Evolutionary conservation across 2,888 invertebrate species (phyloP).

Genomic region (Heteromyza rotundicornis): DNA sequence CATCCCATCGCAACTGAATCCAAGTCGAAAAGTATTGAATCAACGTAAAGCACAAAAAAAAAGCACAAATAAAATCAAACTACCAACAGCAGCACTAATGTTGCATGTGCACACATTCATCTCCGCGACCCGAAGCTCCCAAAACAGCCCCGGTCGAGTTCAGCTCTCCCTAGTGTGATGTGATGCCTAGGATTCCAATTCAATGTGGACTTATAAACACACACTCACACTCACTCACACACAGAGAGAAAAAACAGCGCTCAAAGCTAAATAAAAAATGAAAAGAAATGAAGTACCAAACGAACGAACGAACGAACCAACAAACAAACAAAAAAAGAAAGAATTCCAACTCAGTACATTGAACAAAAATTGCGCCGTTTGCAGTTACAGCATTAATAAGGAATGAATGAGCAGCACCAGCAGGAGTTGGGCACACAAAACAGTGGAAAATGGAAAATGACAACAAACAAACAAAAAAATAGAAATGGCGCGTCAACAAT

Average conservation of each 20-base stretch:
- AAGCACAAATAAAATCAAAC: not conserved
- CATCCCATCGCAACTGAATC: not conserved
- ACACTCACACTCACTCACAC: not conserved
- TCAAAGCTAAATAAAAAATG: too few relatives aligned
- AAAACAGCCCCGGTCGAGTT: too few relatives aligned
- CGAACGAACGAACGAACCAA: not conserved
- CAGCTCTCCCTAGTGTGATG: too few relatives aligned
- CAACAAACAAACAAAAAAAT: not conserved
- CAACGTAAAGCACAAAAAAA: not conserved
- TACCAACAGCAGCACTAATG: not conserved
- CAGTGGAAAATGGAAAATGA: not conserved
- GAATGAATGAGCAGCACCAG: not conserved
- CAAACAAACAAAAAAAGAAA: not conserved
- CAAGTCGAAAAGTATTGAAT: constrained; percentile 1
- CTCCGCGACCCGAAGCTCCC: too few relatives aligned
- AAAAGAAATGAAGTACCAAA: not conserved
- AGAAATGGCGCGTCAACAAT: too few relatives aligned
- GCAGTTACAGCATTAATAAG: constrained; percentile 1
- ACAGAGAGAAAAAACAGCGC: not conserved
- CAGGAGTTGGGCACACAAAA: not conserved
- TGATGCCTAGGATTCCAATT: too few relatives aligned
- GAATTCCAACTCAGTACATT: not conserved
- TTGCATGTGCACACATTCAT: not conserved
- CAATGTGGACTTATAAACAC: too few relatives aligned
- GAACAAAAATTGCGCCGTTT: not conserved